Evolutionary conservation across 30 jellyfish, hydroid and myxozoan genomes (phyloP).

Genomic region (Catostylus mosaicus): DNA sequence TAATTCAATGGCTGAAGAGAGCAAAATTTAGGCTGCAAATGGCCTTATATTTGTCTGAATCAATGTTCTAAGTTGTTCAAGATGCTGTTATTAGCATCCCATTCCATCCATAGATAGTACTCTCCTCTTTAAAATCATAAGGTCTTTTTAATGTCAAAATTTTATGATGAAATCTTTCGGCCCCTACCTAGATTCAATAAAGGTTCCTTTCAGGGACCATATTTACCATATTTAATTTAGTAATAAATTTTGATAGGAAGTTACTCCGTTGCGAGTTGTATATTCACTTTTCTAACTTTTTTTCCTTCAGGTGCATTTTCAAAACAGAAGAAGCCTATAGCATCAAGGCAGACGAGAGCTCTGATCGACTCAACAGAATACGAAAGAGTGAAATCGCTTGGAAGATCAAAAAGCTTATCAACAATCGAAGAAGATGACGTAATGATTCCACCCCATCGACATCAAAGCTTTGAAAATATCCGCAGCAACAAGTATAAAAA

Average conservation of each 20-base stretch:
- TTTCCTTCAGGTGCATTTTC: slow-evolving; percentile 38
- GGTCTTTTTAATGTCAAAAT: too few relatives aligned
- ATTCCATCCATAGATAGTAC: too few relatives aligned
- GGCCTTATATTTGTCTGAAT: too few relatives aligned
- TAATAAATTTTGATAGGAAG: neutral
- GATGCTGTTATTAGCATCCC: too few relatives aligned
- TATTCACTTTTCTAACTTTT: neutral
- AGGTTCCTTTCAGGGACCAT: too few relatives aligned
- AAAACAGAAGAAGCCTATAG: slow-evolving; percentile 51
- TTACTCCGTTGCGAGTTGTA: neutral
- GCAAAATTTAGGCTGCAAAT: too few relatives aligned
- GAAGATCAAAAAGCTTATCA: slow-evolving; percentile 47
- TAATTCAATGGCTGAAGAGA: too few relatives aligned
- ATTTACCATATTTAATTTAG: too few relatives aligned
- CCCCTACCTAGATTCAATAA: too few relatives aligned
- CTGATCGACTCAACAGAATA: slow-evolving; percentile 51
- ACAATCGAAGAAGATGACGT: slow-evolving; percentile 57
- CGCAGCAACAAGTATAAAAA: slow-evolving; percentile 23
- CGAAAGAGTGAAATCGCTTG: slow-evolving; percentile 18
- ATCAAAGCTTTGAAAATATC: slow-evolving; percentile 39
- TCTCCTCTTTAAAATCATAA: too few relatives aligned
- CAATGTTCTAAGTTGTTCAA: too few relatives aligned
- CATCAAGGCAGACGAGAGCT: slow-evolving; percentile 70
- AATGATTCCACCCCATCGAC: slow-evolving; percentile 27
- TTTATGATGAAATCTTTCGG: too few relatives aligned